These are phyloP conservation scores for Neoitamus cyanurus DNA, from an alignment of 2,888 invertebrate genomes.

Conservation along the genomic window DNA sequence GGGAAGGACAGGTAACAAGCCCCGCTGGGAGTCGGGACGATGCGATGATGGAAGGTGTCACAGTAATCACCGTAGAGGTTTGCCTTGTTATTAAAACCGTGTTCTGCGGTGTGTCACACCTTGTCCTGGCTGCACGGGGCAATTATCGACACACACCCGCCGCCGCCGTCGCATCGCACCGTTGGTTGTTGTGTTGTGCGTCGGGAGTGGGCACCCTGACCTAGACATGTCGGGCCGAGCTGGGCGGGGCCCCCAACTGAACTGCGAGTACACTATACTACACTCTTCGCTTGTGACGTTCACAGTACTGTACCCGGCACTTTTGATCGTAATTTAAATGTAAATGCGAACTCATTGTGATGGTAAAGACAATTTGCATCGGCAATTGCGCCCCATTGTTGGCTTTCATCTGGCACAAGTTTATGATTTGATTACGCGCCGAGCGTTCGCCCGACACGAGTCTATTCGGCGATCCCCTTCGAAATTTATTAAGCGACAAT, in stretches of 20 bases:
- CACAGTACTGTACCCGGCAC: not conserved
- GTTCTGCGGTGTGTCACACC: conserved; percentile 35
- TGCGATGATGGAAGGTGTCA: conserved; percentile 23
- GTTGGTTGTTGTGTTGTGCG: too few relatives aligned
- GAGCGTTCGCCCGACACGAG: not conserved
- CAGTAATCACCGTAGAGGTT: conserved; percentile 15
- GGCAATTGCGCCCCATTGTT: conserved; percentile 24
- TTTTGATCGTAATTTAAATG: conserved; percentile 32
- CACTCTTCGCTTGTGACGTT: too few relatives aligned
- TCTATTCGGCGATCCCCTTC: not conserved
- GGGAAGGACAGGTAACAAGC: not conserved
- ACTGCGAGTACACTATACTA: too few relatives aligned
- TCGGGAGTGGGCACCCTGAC: not conserved
- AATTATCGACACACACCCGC: not conserved
- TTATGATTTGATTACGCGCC: conserved; percentile 14
- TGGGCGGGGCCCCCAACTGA: not conserved
- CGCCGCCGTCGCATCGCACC: too few relatives aligned
- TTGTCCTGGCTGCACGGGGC: not conserved
- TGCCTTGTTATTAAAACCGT: conserved; percentile 17
- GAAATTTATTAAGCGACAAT: not conserved
- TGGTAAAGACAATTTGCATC: conserved; percentile 26
- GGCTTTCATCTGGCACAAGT: conserved; percentile 18
- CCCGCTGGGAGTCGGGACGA: not conserved
- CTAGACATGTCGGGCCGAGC: not conserved
- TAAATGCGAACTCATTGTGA: conserved; percentile 8